Evolutionary conservation across 1,140 invertebrate genomes (phyloP).

Genomic region (Drosophila obscura): DNA sequence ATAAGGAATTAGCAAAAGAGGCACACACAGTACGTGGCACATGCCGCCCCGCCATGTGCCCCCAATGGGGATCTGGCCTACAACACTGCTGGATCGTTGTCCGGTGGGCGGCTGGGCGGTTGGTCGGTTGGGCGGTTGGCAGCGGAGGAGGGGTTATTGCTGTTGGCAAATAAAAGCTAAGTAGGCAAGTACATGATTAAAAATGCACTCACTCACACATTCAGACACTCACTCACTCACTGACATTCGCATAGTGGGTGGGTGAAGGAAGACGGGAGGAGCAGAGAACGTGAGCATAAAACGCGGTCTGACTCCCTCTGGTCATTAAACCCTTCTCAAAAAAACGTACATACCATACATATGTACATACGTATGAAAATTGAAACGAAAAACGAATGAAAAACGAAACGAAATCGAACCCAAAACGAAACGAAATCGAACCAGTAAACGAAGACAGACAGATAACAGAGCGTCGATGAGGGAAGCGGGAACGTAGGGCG

Average conservation of each 20-base stretch:
- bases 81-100: constrained; percentile 51
- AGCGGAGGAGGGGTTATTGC: constrained; percentile 6
- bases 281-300: constrained; percentile 19
- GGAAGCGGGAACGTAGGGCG: no score
- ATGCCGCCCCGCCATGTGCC: no score
- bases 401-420: not conserved
- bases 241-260: not conserved
- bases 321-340: constrained; percentile 58
- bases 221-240: constrained; percentile 48
- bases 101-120: not conserved
- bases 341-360: not conserved
- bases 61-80: constrained; percentile 15
- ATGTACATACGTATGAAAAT: no score
- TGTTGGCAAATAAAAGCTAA: constrained; percentile 57
- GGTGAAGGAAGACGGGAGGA: not conserved
- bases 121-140: not conserved
- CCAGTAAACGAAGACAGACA: not conserved
- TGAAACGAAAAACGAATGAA: no score
- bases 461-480: no score
- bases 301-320: constrained; percentile 37
- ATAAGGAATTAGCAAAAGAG: constrained; percentile 74
- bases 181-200: constrained; percentile 80
- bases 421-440: constrained; percentile 38
- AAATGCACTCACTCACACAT: constrained; percentile 62
- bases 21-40: constrained; percentile 51